phyloP scores from a whole-genome alignment of 2,797 vertebrate species.

The Australoheros facetus region DNA sequence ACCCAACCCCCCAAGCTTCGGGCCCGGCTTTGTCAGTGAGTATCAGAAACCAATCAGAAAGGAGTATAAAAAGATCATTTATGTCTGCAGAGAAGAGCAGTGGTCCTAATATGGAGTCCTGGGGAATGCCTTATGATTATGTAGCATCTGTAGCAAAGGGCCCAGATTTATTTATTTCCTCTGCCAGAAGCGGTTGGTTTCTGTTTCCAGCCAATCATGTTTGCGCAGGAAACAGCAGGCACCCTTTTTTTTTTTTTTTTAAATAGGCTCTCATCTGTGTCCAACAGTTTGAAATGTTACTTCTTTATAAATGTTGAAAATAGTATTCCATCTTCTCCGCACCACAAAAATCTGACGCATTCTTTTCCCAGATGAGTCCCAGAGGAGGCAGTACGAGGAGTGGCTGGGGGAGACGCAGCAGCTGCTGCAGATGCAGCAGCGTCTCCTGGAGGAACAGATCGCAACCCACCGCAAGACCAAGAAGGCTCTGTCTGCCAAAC shows the following conservation, averaged over 20 bases:
- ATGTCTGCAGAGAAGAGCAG: neutral
- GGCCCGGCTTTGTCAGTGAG: constrained; percentile 94
- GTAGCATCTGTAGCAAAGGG: neutral
- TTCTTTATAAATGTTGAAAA: no score
- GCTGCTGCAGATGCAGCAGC: constrained; percentile 97
- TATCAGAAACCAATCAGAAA: constrained; percentile 45
- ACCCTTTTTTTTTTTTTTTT: no score
- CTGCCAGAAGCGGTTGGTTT: neutral
- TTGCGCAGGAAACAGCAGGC: no score
- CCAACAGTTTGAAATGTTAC: no score
- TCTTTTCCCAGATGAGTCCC: constrained; percentile 84
- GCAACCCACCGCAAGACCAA: constrained; percentile 93
- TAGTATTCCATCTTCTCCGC: neutral
- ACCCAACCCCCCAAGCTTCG: constrained; percentile 91
- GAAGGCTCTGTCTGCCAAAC: constrained; percentile 96
- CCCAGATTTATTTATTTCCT: no score
- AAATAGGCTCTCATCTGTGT: no score
- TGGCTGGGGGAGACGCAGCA: constrained; percentile 97
- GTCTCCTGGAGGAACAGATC: constrained; percentile 96
- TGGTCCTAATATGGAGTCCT: neutral
- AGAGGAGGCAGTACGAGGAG: constrained; percentile 92
- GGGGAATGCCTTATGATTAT: neutral
- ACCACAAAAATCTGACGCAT: neutral
- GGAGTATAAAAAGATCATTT: neutral
- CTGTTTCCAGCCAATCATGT: neutral